These are phyloP conservation scores for Hoplostethus mediterraneus DNA, from an alignment of 2,797 vertebrate genomes.

Conservation along the genomic window DNA sequence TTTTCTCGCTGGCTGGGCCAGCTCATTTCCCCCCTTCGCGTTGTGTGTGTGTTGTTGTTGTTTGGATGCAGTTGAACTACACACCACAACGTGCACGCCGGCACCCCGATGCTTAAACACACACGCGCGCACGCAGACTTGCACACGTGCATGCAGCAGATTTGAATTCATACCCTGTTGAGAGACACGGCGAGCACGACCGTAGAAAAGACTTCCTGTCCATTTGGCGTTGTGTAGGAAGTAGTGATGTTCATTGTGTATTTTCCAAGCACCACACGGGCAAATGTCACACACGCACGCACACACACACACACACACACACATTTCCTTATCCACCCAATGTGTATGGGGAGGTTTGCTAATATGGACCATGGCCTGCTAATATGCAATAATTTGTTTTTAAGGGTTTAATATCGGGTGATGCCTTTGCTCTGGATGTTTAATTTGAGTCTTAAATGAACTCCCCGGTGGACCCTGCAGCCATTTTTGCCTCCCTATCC, in stretches of 20 bases:
- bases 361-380: slow-evolving; percentile 72
- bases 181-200: background rate
- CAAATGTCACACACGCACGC: background rate
- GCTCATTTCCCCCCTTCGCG: slow-evolving; percentile 38
- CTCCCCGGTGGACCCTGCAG: slow-evolving; percentile 71
- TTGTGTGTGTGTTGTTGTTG: slow-evolving; percentile 43
- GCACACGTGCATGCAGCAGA: background rate
- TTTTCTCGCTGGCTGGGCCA: slow-evolving; percentile 55
- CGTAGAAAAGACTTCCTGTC: no score
- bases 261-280: background rate
- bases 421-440: slow-evolving; percentile 87
- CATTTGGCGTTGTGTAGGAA: background rate
- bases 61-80: slow-evolving; percentile 43
- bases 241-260: slow-evolving; percentile 16
- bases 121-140: background rate
- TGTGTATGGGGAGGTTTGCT: slow-evolving; percentile 80
- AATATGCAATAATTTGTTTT: slow-evolving; percentile 85
- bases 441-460: slow-evolving; percentile 94
- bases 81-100: slow-evolving; percentile 21
- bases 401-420: slow-evolving; percentile 89
- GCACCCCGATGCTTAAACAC: background rate
- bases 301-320: no score
- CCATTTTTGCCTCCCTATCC: slow-evolving; percentile 32
- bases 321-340: background rate
- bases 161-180: background rate